These are phyloP conservation scores for Paelopatides confundens DNA, from an alignment of 53 echinoderm and acorn worm species.

Conservation along the genomic window DNA sequence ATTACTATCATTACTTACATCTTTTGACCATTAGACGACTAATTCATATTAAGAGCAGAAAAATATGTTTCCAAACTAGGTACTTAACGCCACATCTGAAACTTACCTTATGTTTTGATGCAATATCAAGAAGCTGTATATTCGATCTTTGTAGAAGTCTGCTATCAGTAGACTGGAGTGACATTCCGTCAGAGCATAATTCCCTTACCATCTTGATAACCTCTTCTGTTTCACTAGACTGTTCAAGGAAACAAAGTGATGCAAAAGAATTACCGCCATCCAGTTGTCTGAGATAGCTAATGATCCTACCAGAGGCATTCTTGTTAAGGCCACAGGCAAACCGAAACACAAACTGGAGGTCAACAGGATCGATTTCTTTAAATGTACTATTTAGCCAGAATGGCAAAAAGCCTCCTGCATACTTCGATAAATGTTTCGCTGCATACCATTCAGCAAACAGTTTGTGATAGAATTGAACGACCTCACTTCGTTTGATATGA, in stretches of 20 bases:
- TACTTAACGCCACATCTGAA: no score
- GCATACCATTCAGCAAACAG: slow-evolving; percentile 18
- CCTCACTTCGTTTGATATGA: background rate
- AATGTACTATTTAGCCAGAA: background rate
- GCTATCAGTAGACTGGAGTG: background rate
- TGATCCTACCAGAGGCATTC: background rate
- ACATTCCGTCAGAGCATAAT: background rate
- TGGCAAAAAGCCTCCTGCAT: background rate
- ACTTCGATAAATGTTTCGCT: background rate
- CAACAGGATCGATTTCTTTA: background rate
- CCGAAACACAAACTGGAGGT: slow-evolving; percentile 5
- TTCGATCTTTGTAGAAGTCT: background rate
- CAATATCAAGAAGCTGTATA: background rate
- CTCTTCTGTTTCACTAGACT: background rate
- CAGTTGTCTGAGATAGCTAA: background rate
- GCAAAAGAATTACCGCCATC: background rate
- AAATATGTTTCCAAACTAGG: no score
- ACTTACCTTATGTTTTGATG: background rate
- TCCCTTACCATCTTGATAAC: background rate
- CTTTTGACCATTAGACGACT: no score
- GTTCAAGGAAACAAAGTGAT: background rate
- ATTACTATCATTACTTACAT: no score
- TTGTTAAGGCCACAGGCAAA: background rate
- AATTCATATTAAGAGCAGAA: no score
- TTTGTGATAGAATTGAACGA: slow-evolving; percentile 12